Evolutionary conservation across 2,888 invertebrate species (phyloP).

Genomic region (Nemoura dubitans): DNA sequence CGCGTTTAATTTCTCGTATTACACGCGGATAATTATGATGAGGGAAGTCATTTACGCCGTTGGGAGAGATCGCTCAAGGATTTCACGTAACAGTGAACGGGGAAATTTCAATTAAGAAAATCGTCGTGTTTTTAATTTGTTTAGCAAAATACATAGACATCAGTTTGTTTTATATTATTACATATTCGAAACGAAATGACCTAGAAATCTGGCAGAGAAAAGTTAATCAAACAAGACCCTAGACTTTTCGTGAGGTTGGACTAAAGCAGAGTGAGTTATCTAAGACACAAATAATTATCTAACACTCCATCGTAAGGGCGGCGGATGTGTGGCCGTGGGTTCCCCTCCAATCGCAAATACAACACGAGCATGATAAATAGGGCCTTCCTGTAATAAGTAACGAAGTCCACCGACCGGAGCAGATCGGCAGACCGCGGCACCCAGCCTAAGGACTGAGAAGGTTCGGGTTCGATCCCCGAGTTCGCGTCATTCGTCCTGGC

Average conservation of each 20-base stretch:
- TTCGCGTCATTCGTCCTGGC: too few relatives aligned
- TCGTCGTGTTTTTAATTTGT: neutral
- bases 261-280: too few relatives aligned
- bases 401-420: neutral
- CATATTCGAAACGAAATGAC: neutral
- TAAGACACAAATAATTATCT: too few relatives aligned
- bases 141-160: neutral
- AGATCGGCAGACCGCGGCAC: too few relatives aligned
- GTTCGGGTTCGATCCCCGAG: too few relatives aligned
- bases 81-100: neutral
- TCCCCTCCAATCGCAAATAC: neutral
- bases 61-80: neutral
- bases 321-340: neutral
- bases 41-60: neutral
- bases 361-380: neutral
- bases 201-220: neutral
- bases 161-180: neutral
- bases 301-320: neutral
- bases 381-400: neutral
- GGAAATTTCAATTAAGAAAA: neutral
- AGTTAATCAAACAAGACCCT: neutral
- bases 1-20: slow-evolving; percentile 7
- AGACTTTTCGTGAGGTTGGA: neutral
- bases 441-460: too few relatives aligned
- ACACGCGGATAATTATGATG: neutral